Evolutionary conservation across 2,888 invertebrate genomes (phyloP).

Genomic region (Trisateles emortualis): DNA sequence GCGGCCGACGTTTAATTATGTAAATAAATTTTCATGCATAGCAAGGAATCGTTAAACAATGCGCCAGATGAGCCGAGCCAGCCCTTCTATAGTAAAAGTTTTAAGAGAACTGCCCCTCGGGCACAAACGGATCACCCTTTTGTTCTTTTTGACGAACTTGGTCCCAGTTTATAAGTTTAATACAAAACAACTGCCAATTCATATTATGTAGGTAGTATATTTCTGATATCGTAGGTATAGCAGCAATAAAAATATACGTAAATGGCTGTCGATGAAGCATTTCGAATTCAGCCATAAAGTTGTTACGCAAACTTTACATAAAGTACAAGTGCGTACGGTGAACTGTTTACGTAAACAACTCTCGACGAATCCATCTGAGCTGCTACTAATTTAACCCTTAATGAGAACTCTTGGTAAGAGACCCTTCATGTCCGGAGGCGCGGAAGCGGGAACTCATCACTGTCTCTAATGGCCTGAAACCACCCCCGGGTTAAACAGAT

Average conservation of each 20-base stretch:
- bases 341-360: constrained; percentile 64
- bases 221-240: neutral
- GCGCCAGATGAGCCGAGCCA: constrained; percentile 71
- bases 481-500: constrained; percentile 72
- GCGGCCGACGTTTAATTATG: constrained; percentile 81
- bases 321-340: constrained; percentile 47
- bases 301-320: constrained; percentile 53
- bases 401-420: constrained; percentile 69
- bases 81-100: constrained; percentile 75
- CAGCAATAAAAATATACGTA: constrained; percentile 1
- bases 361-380: constrained; percentile 63
- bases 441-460: constrained; percentile 77
- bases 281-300: constrained; percentile 45
- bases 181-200: constrained; percentile 12
- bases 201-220: neutral
- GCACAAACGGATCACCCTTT: constrained; percentile 65
- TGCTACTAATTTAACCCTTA: constrained; percentile 74
- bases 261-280: constrained; percentile 21
- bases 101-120: constrained; percentile 72
- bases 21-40: constrained; percentile 84
- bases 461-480: constrained; percentile 75
- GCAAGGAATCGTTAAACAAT: constrained; percentile 80
- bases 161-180: constrained; percentile 38
- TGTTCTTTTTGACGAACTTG: constrained; percentile 58
- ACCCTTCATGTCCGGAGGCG: constrained; percentile 75